Conservation (phyloP, 2,797 vertebrate species). For the Phrynocephalus vlangalii region DNA sequence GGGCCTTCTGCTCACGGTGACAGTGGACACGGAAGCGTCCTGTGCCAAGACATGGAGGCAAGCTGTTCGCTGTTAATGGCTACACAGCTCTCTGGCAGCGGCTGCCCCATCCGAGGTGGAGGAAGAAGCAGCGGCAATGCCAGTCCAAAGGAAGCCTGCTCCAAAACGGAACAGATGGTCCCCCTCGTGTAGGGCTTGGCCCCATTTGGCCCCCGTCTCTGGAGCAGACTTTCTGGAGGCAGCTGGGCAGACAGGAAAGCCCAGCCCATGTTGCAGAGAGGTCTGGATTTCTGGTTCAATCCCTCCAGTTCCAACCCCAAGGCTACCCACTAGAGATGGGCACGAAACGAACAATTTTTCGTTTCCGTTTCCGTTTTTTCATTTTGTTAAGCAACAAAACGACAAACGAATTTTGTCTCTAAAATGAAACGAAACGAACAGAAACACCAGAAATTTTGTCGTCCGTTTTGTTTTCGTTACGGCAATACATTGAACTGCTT, state of each 20-base stretch:
- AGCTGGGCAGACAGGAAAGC: not conserved
- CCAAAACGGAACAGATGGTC: not conserved
- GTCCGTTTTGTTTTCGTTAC: too few relatives aligned
- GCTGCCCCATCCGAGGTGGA: slow-evolving; percentile 46
- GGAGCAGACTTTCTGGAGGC: not conserved
- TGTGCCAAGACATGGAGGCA: slow-evolving; percentile 48
- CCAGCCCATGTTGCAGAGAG: too few relatives aligned
- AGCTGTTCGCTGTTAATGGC: slow-evolving; percentile 68
- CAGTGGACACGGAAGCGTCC: slow-evolving; percentile 19
- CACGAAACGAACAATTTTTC: too few relatives aligned
- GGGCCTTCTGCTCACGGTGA: accelerated
- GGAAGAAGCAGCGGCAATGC: slow-evolving; percentile 25
- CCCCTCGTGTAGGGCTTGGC: not conserved
- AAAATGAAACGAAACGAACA: too few relatives aligned
- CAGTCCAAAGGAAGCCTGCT: not conserved
- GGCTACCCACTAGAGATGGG: too few relatives aligned
- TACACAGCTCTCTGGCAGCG: slow-evolving; percentile 66
- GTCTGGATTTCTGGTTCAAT: too few relatives aligned
- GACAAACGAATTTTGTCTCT: too few relatives aligned
- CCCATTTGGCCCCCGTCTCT: not conserved
- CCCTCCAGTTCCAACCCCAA: too few relatives aligned
- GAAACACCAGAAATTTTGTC: too few relatives aligned
- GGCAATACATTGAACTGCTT: too few relatives aligned
- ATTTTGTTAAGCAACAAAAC: too few relatives aligned
- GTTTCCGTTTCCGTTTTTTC: too few relatives aligned